Conservation (phyloP, 1,140 invertebrate genomes). For the Cydia amplana region DNA sequence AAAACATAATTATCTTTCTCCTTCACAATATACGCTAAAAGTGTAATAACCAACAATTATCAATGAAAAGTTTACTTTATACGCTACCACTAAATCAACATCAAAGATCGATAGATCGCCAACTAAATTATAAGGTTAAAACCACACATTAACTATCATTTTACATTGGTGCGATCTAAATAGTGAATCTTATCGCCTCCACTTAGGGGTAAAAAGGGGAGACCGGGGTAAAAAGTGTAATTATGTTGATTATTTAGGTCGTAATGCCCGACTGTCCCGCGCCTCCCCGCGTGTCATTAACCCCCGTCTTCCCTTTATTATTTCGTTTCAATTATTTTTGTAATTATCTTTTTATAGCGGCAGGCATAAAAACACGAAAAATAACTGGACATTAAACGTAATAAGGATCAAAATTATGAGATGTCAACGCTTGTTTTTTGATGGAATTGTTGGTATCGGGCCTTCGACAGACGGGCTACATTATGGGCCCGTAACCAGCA, state of each 20-base stretch:
- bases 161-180: conserved; percentile 47
- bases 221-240: conserved; percentile 75
- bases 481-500: no score
- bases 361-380: conserved; percentile 76
- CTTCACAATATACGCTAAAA: neutral
- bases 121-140: conserved; percentile 34
- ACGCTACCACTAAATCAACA: conserved; percentile 7
- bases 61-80: conserved; percentile 32
- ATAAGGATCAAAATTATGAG: conserved; percentile 76
- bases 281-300: conserved; percentile 63
- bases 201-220: conserved; percentile 69
- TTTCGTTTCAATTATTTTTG: conserved; percentile 80
- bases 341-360: conserved; percentile 79
- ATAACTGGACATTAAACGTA: conserved; percentile 76
- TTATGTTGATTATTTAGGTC: conserved; percentile 79
- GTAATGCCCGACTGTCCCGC: conserved; percentile 75
- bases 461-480: no score
- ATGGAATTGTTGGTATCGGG: conserved; percentile 6
- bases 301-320: conserved; percentile 68
- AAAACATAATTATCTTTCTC: neutral
- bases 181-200: conserved; percentile 65
- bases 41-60: conserved; percentile 1
- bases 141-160: conserved; percentile 42
- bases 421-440: conserved; percentile 55
- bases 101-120: neutral